Evolutionary conservation across 2,113 vertebrate genomes (phyloP).

Genomic region (Neolamprologus ventralis): DNA sequence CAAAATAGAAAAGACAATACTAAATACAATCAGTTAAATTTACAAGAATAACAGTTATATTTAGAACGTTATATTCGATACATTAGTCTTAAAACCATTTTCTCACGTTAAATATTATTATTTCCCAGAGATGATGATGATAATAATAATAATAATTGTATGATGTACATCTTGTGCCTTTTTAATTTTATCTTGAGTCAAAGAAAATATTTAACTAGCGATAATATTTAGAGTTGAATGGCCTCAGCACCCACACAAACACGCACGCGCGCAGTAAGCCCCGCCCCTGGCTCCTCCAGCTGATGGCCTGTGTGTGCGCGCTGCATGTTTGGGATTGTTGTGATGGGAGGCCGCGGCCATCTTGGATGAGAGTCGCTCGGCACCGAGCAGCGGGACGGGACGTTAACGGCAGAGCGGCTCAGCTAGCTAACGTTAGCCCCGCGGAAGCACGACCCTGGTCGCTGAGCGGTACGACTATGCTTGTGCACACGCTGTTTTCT

Average conservation of each 20-base stretch:
- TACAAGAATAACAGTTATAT: not conserved
- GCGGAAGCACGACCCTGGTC: not conserved
- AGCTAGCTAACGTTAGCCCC: constrained; percentile 26
- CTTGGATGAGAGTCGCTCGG: constrained; percentile 58
- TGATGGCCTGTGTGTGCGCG: constrained; percentile 15
- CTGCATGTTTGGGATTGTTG: constrained; percentile 70
- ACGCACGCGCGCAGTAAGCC: not conserved
- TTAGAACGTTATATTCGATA: not conserved
- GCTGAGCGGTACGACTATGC: not conserved
- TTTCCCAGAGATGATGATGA: not conserved
- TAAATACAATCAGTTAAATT: not conserved
- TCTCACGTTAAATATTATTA: not conserved
- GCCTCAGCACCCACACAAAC: not conserved
- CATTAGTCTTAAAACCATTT: not conserved
- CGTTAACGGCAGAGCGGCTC: not conserved
- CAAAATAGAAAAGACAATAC: not conserved
- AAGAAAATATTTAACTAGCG: not conserved
- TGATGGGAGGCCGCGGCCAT: constrained; percentile 73
- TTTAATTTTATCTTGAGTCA: not conserved
- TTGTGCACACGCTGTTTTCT: not conserved
- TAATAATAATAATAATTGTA: not conserved
- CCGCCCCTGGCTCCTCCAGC: constrained; percentile 41
- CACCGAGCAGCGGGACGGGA: constrained; percentile 8
- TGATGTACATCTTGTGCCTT: not conserved
- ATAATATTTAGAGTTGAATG: not conserved